Evolutionary conservation across 2,113 vertebrate species (phyloP).

Genomic region (Serinus canaria): DNA sequence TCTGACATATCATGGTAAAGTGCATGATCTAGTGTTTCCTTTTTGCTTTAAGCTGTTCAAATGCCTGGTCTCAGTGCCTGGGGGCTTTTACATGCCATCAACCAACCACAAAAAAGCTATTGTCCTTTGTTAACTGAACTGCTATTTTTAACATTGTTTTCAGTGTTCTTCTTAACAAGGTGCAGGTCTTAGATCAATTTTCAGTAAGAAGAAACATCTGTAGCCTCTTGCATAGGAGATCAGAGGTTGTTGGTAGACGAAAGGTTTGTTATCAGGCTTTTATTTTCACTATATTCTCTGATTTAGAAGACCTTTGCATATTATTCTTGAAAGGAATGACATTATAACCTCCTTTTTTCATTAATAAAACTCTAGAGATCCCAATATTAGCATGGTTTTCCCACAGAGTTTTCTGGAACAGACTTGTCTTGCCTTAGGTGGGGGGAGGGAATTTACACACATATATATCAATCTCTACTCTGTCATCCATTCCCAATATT

Average conservation of each 20-base stretch:
- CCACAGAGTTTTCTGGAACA: neutral
- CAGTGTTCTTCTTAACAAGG: neutral
- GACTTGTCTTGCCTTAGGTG: neutral
- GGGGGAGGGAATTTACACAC: neutral
- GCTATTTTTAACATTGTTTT: neutral
- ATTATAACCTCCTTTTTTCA: neutral
- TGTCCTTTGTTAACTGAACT: neutral
- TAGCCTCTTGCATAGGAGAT: neutral
- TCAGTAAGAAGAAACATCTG: neutral
- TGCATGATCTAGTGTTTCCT: neutral
- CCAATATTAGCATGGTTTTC: neutral
- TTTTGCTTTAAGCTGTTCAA: neutral
- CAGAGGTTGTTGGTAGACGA: neutral
- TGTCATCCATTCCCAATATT: neutral
- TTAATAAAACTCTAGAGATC: neutral
- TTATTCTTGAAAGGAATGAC: neutral
- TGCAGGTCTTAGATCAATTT: neutral
- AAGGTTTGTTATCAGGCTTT: neutral
- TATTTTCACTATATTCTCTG: neutral
- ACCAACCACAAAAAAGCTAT: neutral
- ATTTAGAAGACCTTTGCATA: neutral
- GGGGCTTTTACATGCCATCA: neutral
- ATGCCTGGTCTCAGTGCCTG: neutral
- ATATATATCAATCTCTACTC: neutral
- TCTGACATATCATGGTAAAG: neutral